Conservation (phyloP, 2,113 vertebrate genomes). For the Leptosomus discolor region DNA sequence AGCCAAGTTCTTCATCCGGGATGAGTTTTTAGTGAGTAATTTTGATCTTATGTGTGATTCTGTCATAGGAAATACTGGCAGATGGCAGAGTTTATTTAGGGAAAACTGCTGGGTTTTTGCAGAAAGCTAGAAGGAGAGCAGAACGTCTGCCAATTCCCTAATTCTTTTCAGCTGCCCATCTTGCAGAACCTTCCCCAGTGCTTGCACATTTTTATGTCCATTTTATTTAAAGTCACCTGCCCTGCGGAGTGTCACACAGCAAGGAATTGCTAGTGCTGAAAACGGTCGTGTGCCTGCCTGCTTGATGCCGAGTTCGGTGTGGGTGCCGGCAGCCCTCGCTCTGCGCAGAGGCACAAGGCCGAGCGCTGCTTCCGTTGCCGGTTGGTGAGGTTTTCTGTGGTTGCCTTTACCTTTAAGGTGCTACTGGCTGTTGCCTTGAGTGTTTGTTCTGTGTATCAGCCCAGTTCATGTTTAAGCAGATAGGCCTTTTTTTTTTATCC, state of each 20-base stretch:
- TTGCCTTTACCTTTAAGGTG: not conserved
- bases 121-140: not conserved
- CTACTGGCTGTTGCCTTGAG: not conserved
- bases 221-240: not conserved
- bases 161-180: not conserved
- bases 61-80: conserved; percentile 7
- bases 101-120: not conserved
- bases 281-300: not conserved
- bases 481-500: not conserved
- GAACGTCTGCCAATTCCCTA: not conserved
- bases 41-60: not conserved
- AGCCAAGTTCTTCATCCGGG: conserved; percentile 98
- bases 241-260: not conserved
- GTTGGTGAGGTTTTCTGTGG: not conserved
- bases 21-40: conserved; percentile 92
- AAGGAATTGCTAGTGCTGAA: not conserved
- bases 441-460: not conserved
- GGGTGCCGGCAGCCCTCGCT: not conserved
- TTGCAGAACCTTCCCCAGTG: not conserved
- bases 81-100: conserved; percentile 1
- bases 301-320: not conserved
- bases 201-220: not conserved
- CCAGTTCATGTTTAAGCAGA: not conserved
- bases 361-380: not conserved
- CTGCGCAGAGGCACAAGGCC: not conserved